These are phyloP conservation scores for Caenorhabditis sulstoni DNA, from an alignment of 2,888 invertebrate genomes.

Conservation along the genomic window DNA sequence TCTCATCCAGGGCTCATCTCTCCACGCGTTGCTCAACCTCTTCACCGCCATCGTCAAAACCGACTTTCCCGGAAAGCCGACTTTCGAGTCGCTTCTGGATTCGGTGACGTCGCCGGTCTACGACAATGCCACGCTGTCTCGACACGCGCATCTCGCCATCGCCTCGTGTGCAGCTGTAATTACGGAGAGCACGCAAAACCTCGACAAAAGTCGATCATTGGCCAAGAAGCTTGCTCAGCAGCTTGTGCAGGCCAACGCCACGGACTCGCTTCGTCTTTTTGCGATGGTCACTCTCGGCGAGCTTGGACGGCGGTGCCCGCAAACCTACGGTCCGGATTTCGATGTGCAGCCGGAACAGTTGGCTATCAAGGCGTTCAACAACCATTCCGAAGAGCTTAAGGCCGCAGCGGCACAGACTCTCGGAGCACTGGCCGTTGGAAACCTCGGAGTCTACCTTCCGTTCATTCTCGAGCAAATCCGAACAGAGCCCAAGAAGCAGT, in stretches of 20 bases:
- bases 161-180: slow-evolving; percentile 97
- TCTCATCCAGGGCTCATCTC: slow-evolving; percentile 81
- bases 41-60: slow-evolving; percentile 89
- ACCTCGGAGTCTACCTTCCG: slow-evolving; percentile 91
- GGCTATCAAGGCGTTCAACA: slow-evolving; percentile 89
- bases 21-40: slow-evolving; percentile 93
- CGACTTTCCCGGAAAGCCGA: slow-evolving; percentile 85
- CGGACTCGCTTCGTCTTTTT: slow-evolving; percentile 84
- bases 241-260: slow-evolving; percentile 20
- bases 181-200: slow-evolving; percentile 82
- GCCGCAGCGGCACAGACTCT: slow-evolving; percentile 95
- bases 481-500: slow-evolving; percentile 94
- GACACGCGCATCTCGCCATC: slow-evolving; percentile 91
- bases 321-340: slow-evolving; percentile 27
- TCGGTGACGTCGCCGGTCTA: slow-evolving; percentile 88
- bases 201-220: slow-evolving; percentile 58
- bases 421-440: slow-evolving; percentile 94
- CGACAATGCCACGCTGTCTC: slow-evolving; percentile 72
- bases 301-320: slow-evolving; percentile 86
- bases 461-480: slow-evolving; percentile 93
- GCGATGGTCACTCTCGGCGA: slow-evolving; percentile 95
- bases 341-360: slow-evolving; percentile 80
- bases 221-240: slow-evolving; percentile 66
- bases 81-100: slow-evolving; percentile 86
- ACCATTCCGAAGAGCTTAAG: slow-evolving; percentile 95